Conservation (phyloP, 2,113 vertebrate genomes). For the Aegithalos caudatus region DNA sequence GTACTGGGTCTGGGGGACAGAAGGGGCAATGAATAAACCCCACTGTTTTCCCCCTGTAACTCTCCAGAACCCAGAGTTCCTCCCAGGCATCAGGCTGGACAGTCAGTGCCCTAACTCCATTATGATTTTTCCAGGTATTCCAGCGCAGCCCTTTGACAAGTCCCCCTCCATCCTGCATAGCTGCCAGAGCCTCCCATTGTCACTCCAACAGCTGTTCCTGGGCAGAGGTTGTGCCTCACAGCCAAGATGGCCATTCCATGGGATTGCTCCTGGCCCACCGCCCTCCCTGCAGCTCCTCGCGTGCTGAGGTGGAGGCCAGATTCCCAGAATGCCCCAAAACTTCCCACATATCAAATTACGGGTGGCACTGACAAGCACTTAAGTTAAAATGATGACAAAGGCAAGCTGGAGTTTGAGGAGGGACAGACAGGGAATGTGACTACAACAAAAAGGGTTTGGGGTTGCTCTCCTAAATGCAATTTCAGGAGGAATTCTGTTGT, state of each 20-base stretch:
- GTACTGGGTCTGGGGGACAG: neutral
- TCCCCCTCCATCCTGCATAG: neutral
- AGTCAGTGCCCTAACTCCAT: neutral
- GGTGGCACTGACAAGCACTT: neutral
- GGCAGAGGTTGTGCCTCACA: neutral
- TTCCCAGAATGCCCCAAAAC: neutral
- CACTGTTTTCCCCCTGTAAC: constrained; percentile 9
- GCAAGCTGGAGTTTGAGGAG: neutral
- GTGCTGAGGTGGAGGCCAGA: neutral
- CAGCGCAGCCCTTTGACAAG: neutral
- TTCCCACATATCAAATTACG: neutral
- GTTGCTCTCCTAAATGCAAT: neutral
- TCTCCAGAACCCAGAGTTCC: neutral
- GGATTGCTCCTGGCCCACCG: neutral
- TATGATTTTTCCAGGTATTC: neutral
- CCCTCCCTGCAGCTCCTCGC: neutral
- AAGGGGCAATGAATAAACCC: constrained; percentile 17
- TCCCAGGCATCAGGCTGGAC: neutral
- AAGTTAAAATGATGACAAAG: neutral
- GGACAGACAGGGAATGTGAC: neutral
- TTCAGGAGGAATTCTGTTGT: neutral
- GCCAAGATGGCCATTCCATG: fast-evolving
- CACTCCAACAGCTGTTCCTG: fast-evolving
- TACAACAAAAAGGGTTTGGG: neutral
- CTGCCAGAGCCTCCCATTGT: neutral